These are phyloP conservation scores for Sebastes umbrosus DNA, from an alignment of 2,797 vertebrate genomes.

Conservation along the genomic window DNA sequence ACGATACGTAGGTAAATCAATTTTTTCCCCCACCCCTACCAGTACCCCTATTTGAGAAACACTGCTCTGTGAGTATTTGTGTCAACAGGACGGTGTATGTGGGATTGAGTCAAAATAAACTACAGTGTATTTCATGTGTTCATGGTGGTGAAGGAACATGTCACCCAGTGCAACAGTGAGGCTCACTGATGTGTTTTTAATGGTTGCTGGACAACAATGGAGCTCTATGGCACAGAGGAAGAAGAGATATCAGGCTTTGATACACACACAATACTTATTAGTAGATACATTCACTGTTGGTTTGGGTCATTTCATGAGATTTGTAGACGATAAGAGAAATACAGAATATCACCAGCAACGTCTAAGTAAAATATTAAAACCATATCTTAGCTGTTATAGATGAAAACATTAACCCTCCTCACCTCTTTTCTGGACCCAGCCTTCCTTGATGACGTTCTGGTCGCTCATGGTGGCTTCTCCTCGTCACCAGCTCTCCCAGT, in stretches of 20 bases:
- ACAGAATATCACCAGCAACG: not conserved
- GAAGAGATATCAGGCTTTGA: not conserved
- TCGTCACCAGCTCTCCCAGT: constrained; percentile 64
- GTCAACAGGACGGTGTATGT: not conserved
- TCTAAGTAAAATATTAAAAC: not conserved
- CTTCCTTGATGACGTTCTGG: constrained; percentile 85
- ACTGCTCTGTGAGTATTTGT: not conserved
- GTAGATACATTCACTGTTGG: too few relatives aligned
- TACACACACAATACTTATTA: too few relatives aligned
- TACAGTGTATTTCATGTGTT: not conserved
- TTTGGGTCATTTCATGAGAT: too few relatives aligned
- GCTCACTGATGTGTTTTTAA: not conserved
- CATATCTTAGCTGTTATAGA: not conserved
- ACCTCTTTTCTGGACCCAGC: constrained; percentile 87
- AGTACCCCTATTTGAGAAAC: too few relatives aligned
- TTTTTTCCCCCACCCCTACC: too few relatives aligned
- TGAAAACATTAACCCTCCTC: constrained; percentile 13
- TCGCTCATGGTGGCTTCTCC: constrained; percentile 83
- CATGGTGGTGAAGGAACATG: not conserved
- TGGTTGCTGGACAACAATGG: not conserved
- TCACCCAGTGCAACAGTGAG: not conserved
- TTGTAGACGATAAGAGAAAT: not conserved
- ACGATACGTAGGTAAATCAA: too few relatives aligned
- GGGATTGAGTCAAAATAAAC: not conserved
- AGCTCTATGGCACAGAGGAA: not conserved